Evolutionary conservation across 2,113 vertebrate species (phyloP).

Genomic region (Corydoras maculifer): DNA sequence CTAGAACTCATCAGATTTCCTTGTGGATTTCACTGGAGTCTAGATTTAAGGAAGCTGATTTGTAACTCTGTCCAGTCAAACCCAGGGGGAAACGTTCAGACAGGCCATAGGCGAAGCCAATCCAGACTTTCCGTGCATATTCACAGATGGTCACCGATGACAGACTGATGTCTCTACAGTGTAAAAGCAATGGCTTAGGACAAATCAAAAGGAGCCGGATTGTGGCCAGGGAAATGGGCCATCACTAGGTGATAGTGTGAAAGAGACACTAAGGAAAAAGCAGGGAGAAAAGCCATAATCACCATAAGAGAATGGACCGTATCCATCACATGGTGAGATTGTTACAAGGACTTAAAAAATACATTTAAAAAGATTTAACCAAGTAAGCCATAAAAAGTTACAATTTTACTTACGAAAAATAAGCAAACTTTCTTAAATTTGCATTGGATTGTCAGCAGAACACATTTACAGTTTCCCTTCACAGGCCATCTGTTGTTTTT

Average conservation of each 20-base stretch:
- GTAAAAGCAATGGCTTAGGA: conserved; percentile 8
- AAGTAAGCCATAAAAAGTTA: background rate
- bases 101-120: background rate
- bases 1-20: background rate
- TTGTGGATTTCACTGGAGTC: background rate
- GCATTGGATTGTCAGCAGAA: too few species aligned
- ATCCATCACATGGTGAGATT: conserved; percentile 24
- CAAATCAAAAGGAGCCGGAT: conserved; percentile 26
- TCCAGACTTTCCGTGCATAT: conserved; percentile 12
- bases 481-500: too few species aligned
- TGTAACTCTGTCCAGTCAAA: background rate
- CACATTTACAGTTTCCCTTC: too few species aligned
- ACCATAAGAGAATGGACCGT: conserved; percentile 10
- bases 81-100: conserved; percentile 3
- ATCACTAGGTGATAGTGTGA: conserved; percentile 28
- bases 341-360: conserved; percentile 6
- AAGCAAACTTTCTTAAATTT: too few species aligned
- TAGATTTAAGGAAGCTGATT: background rate
- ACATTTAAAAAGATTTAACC: background rate
- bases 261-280: conserved; percentile 16
- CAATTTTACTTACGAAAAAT: too few species aligned
- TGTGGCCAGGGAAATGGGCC: conserved; percentile 22
- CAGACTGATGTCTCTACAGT: conserved; percentile 5
- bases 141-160: conserved; percentile 30
- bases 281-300: conserved; percentile 8